Evolutionary conservation across 1,140 invertebrate species (phyloP).

Genomic region (Drosophila aff.): DNA sequence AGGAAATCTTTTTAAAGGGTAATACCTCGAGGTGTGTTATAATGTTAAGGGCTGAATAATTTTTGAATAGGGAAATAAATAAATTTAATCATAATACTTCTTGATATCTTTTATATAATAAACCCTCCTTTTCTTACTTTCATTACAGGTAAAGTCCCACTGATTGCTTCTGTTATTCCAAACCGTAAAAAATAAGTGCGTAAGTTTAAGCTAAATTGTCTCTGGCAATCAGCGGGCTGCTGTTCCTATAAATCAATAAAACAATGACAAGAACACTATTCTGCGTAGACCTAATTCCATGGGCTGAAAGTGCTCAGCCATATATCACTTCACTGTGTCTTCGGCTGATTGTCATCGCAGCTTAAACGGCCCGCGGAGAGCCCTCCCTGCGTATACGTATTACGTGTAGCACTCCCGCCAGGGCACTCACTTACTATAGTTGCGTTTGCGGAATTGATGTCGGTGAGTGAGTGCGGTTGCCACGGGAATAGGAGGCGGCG

Average conservation of each 20-base stretch:
- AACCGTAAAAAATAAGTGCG: constrained; percentile 21
- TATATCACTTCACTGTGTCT: constrained; percentile 52
- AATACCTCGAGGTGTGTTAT: background rate
- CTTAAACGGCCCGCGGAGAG: constrained; percentile 68
- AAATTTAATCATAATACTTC: background rate
- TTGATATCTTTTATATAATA: background rate
- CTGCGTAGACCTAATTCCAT: constrained; percentile 19
- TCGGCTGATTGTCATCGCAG: constrained; percentile 78
- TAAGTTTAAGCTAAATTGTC: constrained; percentile 46
- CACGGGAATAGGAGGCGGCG: constrained; percentile 53
- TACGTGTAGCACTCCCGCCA: constrained; percentile 22
- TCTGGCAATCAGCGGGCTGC: constrained; percentile 53
- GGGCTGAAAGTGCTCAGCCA: constrained; percentile 28
- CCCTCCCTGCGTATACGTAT: constrained; percentile 19
- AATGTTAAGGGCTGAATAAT: background rate
- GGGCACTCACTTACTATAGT: constrained; percentile 33
- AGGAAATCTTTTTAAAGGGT: background rate
- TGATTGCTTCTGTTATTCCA: background rate
- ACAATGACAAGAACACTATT: constrained; percentile 45
- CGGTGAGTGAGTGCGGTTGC: constrained; percentile 38
- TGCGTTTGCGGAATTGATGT: constrained; percentile 53
- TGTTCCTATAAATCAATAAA: constrained; percentile 76
- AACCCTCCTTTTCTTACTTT: background rate
- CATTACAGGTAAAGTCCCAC: constrained; percentile 42
- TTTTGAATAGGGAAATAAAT: no score